Conservation (phyloP, 2,888 invertebrate species). For the Alsophila aescularia region DNA sequence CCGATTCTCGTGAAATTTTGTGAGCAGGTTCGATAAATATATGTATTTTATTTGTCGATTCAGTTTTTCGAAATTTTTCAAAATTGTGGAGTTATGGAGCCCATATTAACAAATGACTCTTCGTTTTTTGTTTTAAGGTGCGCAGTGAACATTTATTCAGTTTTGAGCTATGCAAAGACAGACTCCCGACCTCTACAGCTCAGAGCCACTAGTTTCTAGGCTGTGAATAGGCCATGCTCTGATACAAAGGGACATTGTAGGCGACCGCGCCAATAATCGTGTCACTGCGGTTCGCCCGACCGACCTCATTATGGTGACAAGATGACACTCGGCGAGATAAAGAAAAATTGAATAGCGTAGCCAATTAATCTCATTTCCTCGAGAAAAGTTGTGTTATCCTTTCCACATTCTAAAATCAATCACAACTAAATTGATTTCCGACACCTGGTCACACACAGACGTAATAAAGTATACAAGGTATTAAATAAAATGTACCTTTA, state of each 20-base stretch:
- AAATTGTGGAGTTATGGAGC: too few species aligned
- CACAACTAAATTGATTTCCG: neutral
- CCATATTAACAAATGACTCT: too few species aligned
- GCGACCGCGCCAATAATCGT: constrained; percentile 42
- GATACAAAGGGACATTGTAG: constrained; percentile 51
- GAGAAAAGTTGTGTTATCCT: constrained; percentile 14
- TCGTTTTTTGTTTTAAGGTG: too few species aligned
- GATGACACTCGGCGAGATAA: constrained; percentile 39
- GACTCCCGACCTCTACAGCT: too few species aligned
- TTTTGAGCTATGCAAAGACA: too few species aligned
- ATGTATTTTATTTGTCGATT: too few species aligned
- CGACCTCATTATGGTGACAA: constrained; percentile 39
- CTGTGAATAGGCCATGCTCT: constrained; percentile 42
- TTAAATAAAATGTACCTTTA: neutral
- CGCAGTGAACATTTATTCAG: too few species aligned
- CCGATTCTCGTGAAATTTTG: too few species aligned
- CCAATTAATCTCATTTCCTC: constrained; percentile 25
- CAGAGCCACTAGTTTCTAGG: too few species aligned
- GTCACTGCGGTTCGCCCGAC: constrained; percentile 40
- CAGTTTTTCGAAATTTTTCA: too few species aligned
- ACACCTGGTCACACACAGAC: neutral
- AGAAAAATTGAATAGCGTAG: constrained; percentile 30
- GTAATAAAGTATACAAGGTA: neutral
- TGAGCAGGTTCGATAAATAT: too few species aligned
- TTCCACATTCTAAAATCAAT: neutral